These are phyloP conservation scores for Ceriagrion tenellum DNA, from an alignment of 2,888 invertebrate species.

Conservation along the genomic window DNA sequence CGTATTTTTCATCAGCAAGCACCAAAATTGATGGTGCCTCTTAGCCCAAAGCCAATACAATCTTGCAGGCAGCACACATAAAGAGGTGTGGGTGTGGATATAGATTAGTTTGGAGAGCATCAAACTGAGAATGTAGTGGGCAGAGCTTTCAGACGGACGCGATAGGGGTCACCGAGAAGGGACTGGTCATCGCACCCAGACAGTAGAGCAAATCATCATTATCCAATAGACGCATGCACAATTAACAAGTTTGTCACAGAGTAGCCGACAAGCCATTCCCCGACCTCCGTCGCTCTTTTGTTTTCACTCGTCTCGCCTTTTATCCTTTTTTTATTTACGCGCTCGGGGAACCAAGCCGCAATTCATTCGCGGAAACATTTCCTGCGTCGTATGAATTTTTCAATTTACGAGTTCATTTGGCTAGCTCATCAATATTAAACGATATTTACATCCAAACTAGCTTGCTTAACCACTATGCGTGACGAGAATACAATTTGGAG, in stretches of 20 bases:
- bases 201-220: neutral
- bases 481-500: neutral
- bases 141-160: neutral
- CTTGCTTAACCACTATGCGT: neutral
- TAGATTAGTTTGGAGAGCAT: too few relatives aligned
- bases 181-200: neutral
- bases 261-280: neutral
- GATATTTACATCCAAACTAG: neutral
- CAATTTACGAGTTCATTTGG: neutral
- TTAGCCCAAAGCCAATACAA: too few relatives aligned
- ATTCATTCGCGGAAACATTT: conserved; percentile 2
- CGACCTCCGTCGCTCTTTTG: neutral
- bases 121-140: too few relatives aligned
- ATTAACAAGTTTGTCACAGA: neutral
- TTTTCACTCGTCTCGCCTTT: neutral
- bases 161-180: neutral
- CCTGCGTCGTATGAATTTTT: neutral
- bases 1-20: too few relatives aligned
- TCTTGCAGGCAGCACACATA: too few relatives aligned
- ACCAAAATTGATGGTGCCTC: too few relatives aligned
- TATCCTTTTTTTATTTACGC: neutral
- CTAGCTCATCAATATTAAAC: conserved; percentile 11
- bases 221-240: neutral
- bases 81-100: too few relatives aligned
- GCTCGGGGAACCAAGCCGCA: neutral